phyloP scores from a whole-genome alignment of 2,113 vertebrate species.

The Fregata magnificens region DNA sequence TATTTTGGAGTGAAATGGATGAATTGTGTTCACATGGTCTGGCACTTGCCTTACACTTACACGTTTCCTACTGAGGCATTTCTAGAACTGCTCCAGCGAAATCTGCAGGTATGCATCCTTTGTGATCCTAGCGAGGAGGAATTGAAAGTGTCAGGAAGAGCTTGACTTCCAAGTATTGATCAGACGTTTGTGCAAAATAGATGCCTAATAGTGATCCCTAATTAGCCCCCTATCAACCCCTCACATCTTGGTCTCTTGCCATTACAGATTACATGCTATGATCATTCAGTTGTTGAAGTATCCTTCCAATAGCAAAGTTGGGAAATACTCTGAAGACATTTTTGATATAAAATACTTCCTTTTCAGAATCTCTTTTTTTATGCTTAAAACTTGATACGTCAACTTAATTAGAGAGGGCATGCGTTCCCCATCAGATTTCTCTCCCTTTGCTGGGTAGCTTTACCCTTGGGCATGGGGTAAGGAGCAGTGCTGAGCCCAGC shows the following conservation, averaged over 20 bases:
- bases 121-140: neutral
- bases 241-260: neutral
- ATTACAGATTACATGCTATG: rapidly evolving
- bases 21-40: rapidly evolving
- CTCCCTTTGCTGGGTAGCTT: neutral
- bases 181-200: neutral
- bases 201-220: neutral
- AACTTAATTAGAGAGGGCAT: rapidly evolving
- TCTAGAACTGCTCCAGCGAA: neutral
- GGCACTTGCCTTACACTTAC: neutral
- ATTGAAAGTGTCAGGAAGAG: neutral
- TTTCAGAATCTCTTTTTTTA: neutral
- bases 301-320: neutral
- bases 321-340: neutral
- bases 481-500: neutral
- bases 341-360: neutral
- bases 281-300: neutral
- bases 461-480: neutral
- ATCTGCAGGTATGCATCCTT: neutral
- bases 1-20: neutral
- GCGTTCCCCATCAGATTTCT: neutral
- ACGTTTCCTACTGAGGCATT: neutral
- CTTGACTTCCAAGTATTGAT: neutral
- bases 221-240: neutral
- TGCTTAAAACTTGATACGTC: neutral